These are phyloP conservation scores for Seira musarum DNA, from an alignment of 2,888 invertebrate genomes.

Conservation along the genomic window DNA sequence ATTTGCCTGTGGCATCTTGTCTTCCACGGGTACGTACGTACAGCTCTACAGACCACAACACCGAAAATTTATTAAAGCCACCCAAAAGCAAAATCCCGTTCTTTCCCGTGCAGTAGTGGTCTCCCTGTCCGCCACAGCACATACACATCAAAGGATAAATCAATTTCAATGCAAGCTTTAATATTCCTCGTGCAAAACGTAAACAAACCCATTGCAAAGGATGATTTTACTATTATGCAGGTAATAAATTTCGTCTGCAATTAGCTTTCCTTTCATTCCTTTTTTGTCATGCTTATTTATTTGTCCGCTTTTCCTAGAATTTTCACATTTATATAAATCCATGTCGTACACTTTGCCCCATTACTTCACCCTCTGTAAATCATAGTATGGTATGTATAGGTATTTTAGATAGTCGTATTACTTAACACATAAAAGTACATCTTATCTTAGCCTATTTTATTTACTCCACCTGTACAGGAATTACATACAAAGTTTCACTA, in stretches of 20 bases:
- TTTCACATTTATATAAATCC: conserved; percentile 14
- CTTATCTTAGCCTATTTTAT: no score
- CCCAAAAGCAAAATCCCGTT: not conserved
- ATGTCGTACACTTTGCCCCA: not conserved
- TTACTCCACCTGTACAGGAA: no score
- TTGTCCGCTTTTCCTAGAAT: not conserved
- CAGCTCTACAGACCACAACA: not conserved
- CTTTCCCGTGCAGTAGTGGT: no score
- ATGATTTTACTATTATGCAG: not conserved
- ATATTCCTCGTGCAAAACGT: no score
- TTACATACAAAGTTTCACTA: no score
- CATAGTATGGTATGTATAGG: no score
- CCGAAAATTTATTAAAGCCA: conserved; percentile 1
- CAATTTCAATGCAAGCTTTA: no score
- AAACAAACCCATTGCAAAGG: no score
- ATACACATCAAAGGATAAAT: not conserved
- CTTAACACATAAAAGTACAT: no score
- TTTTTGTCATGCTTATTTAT: no score
- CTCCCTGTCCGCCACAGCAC: not conserved
- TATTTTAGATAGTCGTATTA: no score
- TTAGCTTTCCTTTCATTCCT: no score
- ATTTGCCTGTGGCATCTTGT: not conserved
- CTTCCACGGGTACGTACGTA: not conserved
- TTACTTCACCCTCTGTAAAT: not conserved
- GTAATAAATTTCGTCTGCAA: conserved; percentile 4